phyloP scores from a whole-genome alignment of 2,888 invertebrate species.

The Ophioninae sp. region DNA sequence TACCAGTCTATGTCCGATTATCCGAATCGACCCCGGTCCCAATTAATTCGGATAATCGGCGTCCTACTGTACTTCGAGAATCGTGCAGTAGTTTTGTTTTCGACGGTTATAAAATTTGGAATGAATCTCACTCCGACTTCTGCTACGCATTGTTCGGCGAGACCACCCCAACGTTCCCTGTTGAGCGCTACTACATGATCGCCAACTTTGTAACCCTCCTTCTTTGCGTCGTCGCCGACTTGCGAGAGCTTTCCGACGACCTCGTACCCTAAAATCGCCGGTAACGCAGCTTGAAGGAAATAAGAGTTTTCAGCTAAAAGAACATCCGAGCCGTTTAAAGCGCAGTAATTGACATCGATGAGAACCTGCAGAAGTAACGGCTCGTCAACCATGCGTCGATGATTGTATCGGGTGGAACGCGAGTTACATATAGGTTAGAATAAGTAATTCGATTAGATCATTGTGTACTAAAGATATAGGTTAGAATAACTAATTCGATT shows the following conservation, averaged over 20 bases:
- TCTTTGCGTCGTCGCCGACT: slow-evolving; percentile 82
- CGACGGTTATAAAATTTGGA: background rate
- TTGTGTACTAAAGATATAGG: background rate
- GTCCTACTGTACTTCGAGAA: background rate
- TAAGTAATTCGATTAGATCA: background rate
- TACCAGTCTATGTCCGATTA: too few species aligned
- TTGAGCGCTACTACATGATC: slow-evolving; percentile 85
- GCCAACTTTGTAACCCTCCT: slow-evolving; percentile 81
- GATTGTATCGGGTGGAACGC: background rate
- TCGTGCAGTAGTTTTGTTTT: background rate
- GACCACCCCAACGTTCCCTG: slow-evolving; percentile 83
- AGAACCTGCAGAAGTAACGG: slow-evolving; percentile 81
- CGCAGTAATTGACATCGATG: slow-evolving; percentile 85
- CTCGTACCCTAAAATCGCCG: slow-evolving; percentile 86
- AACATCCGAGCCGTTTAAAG: slow-evolving; percentile 86
- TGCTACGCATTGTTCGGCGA: slow-evolving; percentile 84
- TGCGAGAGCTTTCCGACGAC: slow-evolving; percentile 84
- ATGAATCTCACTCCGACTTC: slow-evolving; percentile 73
- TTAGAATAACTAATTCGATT: too few species aligned
- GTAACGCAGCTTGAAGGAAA: slow-evolving; percentile 81
- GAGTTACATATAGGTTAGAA: background rate
- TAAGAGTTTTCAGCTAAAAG: slow-evolving; percentile 82
- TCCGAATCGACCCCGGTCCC: too few species aligned
- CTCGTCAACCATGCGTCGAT: slow-evolving; percentile 10
- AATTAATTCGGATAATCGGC: too few species aligned